Conservation (phyloP, 2,113 vertebrate genomes). For the Eurypyga helias region DNA sequence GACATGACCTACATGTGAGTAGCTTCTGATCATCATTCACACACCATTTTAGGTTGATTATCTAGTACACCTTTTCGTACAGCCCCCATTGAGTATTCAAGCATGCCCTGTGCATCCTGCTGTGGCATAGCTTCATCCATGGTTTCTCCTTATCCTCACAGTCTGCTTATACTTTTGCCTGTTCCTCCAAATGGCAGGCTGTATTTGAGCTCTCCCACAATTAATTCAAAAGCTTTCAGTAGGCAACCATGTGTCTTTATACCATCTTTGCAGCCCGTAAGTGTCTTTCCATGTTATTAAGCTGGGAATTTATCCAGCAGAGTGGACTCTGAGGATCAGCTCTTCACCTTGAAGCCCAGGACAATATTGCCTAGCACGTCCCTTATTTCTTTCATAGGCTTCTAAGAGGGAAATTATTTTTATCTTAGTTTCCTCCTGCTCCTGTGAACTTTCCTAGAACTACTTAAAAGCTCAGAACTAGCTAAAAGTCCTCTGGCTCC, state of each 20-base stretch:
- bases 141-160: not conserved
- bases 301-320: not conserved
- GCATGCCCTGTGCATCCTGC: not conserved
- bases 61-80: not conserved
- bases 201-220: not conserved
- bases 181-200: not conserved
- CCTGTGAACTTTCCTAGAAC: not conserved
- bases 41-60: not conserved
- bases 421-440: not conserved
- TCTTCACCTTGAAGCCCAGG: not conserved
- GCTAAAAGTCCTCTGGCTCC: not conserved
- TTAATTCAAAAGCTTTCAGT: not conserved
- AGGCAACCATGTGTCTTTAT: not conserved
- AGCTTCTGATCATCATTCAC: not conserved
- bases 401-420: not conserved
- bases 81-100: not conserved
- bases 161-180: not conserved
- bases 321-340: not conserved
- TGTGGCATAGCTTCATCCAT: not conserved
- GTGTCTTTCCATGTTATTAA: not conserved
- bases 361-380: not conserved
- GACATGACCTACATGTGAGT: not conserved
- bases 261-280: not conserved
- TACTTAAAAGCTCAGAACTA: not conserved
- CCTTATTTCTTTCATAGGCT: not conserved